phyloP scores from a whole-genome alignment of 1,140 invertebrate genomes.

The Achatina immaculata region DNA sequence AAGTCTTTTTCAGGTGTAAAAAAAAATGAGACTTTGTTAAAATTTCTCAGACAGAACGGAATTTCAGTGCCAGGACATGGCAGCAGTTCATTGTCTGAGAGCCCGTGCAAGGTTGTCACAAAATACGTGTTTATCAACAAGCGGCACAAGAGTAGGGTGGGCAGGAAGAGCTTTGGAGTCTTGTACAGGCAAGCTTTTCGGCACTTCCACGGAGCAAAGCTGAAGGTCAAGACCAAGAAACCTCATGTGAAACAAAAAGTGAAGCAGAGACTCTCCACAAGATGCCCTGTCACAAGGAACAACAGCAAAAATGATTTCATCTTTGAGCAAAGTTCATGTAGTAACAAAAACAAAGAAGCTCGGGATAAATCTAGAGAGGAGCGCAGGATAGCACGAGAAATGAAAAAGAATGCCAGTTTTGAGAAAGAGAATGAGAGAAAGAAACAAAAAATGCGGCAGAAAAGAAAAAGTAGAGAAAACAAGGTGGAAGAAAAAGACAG shows the following conservation, averaged over 20 bases:
- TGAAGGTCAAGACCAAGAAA: background rate
- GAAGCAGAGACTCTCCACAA: background rate
- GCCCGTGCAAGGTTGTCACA: slow-evolving; percentile 12
- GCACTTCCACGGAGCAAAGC: background rate
- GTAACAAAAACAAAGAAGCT: background rate
- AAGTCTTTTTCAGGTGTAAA: background rate
- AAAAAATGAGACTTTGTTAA: background rate
- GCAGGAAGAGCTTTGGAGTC: slow-evolving; percentile 15
- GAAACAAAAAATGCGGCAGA: background rate
- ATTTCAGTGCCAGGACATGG: background rate
- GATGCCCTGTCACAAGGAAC: background rate
- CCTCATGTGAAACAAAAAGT: background rate
- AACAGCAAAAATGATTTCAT: background rate
- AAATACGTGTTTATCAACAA: slow-evolving; percentile 29
- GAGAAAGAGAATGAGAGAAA: background rate
- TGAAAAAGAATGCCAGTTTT: background rate
- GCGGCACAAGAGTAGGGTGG: background rate
- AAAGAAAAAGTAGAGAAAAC: background rate
- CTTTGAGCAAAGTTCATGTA: background rate
- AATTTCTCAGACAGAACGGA: background rate
- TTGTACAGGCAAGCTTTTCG: slow-evolving; percentile 27
- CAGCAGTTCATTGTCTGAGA: background rate
- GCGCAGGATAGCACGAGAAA: background rate
- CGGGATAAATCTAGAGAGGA: background rate
- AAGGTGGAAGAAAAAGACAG: background rate